A percentile compares a stretch with the other conserved stretches of the same genome.
These are phyloP conservation scores for Peribatodes rhomboidaria DNA, from an alignment of 2,888 invertebrate genomes.

Conservation along the genomic window DNA sequence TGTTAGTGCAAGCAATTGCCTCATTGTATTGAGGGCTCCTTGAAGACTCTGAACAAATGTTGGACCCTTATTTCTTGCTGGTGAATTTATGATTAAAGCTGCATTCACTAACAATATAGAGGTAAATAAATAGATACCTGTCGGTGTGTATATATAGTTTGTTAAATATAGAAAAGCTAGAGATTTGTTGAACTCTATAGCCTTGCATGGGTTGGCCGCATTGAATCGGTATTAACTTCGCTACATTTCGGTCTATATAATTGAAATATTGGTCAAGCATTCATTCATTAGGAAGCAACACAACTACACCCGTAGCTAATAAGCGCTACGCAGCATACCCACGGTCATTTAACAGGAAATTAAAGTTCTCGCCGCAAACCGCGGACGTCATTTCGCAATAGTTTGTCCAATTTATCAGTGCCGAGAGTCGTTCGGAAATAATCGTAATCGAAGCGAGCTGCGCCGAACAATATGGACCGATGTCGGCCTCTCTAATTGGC, in stretches of 20 bases:
- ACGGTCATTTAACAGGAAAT: slow-evolving; percentile 76
- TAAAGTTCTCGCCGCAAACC: slow-evolving; percentile 74
- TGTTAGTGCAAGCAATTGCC: slow-evolving; percentile 69
- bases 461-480: slow-evolving; percentile 86
- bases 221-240: not conserved
- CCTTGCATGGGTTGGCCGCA: too few relatives aligned
- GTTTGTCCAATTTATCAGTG: slow-evolving; percentile 86
- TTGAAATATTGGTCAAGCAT: slow-evolving; percentile 7
- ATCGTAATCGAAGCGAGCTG: slow-evolving; percentile 84
- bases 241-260: slow-evolving; percentile 18
- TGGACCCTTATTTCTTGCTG: slow-evolving; percentile 55
- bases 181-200: not conserved
- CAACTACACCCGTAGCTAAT: slow-evolving; percentile 57
- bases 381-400: slow-evolving; percentile 82
- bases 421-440: slow-evolving; percentile 82
- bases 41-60: slow-evolving; percentile 54
- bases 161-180: not conserved
- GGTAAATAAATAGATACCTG: not conserved
- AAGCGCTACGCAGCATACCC: slow-evolving; percentile 47
- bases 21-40: slow-evolving; percentile 64
- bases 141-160: not conserved
- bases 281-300: slow-evolving; percentile 54
- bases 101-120: not conserved
- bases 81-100: slow-evolving; percentile 50
- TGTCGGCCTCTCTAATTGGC: slow-evolving; percentile 86